Base-by-base conservation (phyloP, 2,113 vertebrate species). In the Thamnophis sirtalis region DNA sequence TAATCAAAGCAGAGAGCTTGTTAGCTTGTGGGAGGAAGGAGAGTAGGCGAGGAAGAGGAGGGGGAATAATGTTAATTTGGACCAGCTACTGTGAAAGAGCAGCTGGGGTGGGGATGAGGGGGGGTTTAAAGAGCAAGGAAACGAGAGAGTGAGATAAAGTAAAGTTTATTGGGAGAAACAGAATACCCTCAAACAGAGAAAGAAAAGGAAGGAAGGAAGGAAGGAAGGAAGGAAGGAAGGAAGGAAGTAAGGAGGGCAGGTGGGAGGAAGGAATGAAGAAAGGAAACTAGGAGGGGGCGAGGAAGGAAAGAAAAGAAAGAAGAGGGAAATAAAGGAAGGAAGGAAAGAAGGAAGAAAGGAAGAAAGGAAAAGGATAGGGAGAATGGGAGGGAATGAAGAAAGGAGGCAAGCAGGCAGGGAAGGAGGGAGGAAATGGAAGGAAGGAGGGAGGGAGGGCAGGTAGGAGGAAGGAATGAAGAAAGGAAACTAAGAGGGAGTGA, bases 1-100 rank as follows among this genome's bases (percentile, higher is more conserved):
- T 92, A 97, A 97, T 98, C 96, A 98, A 91, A 98, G 98, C 97
- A 97, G 97, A 97, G 97, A 33, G 96, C 94, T 96, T 96, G 87
- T 97, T 97, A 97, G 96, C 95, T 58, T 93, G 55, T 60, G 88
- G 96, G 95, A 95, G 55, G 92, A 60, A 96, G 94, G 95, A 22
- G 88, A 93, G 91, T 94, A 91, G 95, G 90, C 63, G 89, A 63
- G 85, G 90, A 94, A 92, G 91, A 86, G 15, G 49, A 49, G 89
- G 43, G 88, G 92, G 95, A 60, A 26, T 84, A 85, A 0, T 9
- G 73, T 85, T 93, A 87, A 55, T 43, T 94, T 92, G 95, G 95
- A 93, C 91, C 94, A 80, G 5, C 48, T 93, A 92, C 95, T 94
- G 56, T 90, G 5, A 22, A 28, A 95, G 93, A 96, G 93, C 84